These are phyloP conservation scores for Dryococelus australis DNA, from an alignment of 2,888 invertebrate species.

Conservation along the genomic window DNA sequence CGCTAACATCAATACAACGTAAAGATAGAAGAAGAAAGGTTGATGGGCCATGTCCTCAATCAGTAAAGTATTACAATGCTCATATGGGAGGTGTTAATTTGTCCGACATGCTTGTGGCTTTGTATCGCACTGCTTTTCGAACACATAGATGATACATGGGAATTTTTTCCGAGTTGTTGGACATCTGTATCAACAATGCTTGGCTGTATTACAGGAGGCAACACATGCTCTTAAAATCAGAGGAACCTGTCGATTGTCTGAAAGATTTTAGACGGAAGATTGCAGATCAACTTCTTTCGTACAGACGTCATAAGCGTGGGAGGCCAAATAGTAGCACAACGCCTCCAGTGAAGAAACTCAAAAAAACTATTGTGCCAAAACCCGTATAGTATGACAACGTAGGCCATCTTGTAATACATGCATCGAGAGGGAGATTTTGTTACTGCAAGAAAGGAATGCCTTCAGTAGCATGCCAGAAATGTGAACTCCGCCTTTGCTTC, in stretches of 20 bases:
- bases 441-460: neutral
- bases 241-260: neutral
- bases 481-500: conserved; percentile 1
- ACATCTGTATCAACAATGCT: neutral
- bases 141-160: neutral
- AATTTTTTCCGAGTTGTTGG: neutral
- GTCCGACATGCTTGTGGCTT: neutral
- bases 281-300: neutral
- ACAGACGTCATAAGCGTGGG: neutral
- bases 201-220: neutral
- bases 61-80: neutral
- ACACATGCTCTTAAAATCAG: neutral
- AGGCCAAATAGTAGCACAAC: neutral
- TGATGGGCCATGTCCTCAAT: neutral
- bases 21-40: neutral
- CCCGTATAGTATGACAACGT: neutral
- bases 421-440: neutral
- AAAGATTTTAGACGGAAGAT: neutral
- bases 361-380: neutral
- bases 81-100: neutral
- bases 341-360: neutral
- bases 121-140: neutral
- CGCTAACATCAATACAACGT: neutral
- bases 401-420: neutral
- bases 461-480: neutral